phyloP scores from a whole-genome alignment of 2,888 invertebrate genomes.

The Byasa hedistus region DNA sequence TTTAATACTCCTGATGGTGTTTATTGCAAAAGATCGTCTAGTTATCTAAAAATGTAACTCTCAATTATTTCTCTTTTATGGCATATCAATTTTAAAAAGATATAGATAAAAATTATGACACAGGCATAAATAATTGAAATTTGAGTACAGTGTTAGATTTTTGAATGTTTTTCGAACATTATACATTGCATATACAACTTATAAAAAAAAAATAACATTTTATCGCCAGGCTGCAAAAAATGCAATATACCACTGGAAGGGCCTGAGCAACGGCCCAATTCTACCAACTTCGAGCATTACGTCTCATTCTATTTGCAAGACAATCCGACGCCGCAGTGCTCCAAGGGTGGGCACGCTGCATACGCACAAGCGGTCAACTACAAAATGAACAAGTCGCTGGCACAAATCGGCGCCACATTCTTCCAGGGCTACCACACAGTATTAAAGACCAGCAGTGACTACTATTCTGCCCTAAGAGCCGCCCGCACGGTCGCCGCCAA shows the following conservation, averaged over 20 bases:
- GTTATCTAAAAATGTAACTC: too few relatives aligned
- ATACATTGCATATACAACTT: too few relatives aligned
- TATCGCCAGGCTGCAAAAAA: conserved; percentile 49
- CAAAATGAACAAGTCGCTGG: conserved; percentile 56
- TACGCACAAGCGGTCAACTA: conserved; percentile 87
- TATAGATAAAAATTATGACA: too few relatives aligned
- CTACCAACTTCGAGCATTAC: conserved; percentile 84
- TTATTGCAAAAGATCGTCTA: too few relatives aligned
- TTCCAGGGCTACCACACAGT: conserved; percentile 96
- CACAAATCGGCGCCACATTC: conserved; percentile 87
- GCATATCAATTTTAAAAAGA: too few relatives aligned
- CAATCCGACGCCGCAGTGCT: conserved; percentile 86
- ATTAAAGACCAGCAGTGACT: conserved; percentile 93
- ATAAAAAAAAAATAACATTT: too few relatives aligned
- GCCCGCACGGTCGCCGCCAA: conserved; percentile 91
- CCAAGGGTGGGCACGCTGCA: conserved; percentile 92
- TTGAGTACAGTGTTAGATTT: too few relatives aligned
- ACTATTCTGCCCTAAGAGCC: conserved; percentile 90
- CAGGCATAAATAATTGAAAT: too few relatives aligned
- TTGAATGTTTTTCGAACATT: too few relatives aligned
- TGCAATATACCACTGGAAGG: conserved; percentile 77
- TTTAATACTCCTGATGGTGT: too few relatives aligned
- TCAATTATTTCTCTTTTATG: too few relatives aligned
- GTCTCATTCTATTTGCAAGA: conserved; percentile 91
- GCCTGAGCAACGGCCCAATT: conserved; percentile 80